These are phyloP conservation scores for Odontocolon sp. DNA, from an alignment of 2,888 invertebrate genomes.

Conservation along the genomic window DNA sequence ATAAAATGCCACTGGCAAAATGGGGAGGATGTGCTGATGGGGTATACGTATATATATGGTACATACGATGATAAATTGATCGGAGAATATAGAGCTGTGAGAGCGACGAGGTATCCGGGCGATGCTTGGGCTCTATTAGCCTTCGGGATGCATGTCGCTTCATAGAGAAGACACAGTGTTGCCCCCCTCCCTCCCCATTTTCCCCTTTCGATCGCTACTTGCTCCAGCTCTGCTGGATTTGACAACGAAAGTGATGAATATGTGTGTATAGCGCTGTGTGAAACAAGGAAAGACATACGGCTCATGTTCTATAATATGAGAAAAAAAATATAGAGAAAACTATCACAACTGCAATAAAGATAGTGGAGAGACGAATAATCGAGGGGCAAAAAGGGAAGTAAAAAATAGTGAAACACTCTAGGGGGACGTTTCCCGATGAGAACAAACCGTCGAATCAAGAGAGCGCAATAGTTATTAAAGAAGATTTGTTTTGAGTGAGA, in stretches of 20 bases:
- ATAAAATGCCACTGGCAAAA: slow-evolving; percentile 1
- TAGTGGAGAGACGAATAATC: slow-evolving; percentile 7
- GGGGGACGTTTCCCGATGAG: no score
- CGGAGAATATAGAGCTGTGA: slow-evolving; percentile 60
- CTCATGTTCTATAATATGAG: slow-evolving; percentile 6
- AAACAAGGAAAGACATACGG: not conserved
- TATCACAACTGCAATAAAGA: not conserved
- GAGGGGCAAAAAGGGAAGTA: not conserved
- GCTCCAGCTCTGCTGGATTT: not conserved
- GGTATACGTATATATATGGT: not conserved
- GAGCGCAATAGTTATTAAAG: no score
- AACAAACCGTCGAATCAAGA: no score
- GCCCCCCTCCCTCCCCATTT: slow-evolving; percentile 24
- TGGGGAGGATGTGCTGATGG: not conserved
- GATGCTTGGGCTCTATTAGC: slow-evolving; percentile 70
- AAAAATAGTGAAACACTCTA: no score
- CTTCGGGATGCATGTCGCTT: slow-evolving; percentile 68
- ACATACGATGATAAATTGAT: slow-evolving; percentile 73
- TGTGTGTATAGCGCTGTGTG: not conserved
- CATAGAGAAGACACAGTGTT: slow-evolving; percentile 60
- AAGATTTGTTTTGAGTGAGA: no score
- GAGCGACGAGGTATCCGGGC: slow-evolving; percentile 69
- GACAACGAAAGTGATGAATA: not conserved
- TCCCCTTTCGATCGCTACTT: not conserved
- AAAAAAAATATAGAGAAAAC: not conserved